phyloP scores from a whole-genome alignment of 2,113 vertebrate genomes.

The Antigone vipio region DNA sequence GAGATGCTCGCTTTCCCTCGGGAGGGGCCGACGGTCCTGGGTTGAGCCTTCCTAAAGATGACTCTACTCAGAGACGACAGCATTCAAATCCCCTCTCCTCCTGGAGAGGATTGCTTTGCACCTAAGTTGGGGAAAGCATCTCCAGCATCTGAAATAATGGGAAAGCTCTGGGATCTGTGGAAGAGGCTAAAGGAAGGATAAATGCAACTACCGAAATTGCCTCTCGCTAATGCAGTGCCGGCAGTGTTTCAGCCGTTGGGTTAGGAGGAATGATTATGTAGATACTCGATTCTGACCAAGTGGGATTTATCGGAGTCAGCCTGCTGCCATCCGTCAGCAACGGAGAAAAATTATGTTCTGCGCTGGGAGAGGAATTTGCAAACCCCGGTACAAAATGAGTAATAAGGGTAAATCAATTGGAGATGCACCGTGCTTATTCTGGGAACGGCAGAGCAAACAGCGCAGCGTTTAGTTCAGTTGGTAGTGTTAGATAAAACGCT shows the following conservation, averaged over 20 bases:
- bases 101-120: background rate
- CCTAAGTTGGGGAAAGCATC: background rate
- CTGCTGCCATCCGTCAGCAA: background rate
- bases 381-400: background rate
- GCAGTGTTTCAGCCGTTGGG: background rate
- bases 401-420: constrained; percentile 42
- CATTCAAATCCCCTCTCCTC: background rate
- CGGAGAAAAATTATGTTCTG: background rate
- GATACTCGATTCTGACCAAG: background rate
- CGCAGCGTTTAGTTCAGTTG: background rate
- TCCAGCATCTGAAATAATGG: background rate
- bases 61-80: background rate
- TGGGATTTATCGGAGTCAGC: constrained; percentile 33
- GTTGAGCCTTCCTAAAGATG: background rate
- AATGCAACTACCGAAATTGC: background rate
- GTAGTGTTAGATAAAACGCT: background rate
- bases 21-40: background rate
- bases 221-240: background rate
- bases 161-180: background rate
- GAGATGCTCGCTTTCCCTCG: background rate
- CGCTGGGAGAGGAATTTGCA: background rate
- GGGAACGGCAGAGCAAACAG: background rate
- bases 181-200: background rate
- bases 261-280: background rate
- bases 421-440: constrained; percentile 1